These are phyloP conservation scores for Sepiola atlantica DNA, from an alignment of 2,888 invertebrate genomes.

Conservation along the genomic window DNA sequence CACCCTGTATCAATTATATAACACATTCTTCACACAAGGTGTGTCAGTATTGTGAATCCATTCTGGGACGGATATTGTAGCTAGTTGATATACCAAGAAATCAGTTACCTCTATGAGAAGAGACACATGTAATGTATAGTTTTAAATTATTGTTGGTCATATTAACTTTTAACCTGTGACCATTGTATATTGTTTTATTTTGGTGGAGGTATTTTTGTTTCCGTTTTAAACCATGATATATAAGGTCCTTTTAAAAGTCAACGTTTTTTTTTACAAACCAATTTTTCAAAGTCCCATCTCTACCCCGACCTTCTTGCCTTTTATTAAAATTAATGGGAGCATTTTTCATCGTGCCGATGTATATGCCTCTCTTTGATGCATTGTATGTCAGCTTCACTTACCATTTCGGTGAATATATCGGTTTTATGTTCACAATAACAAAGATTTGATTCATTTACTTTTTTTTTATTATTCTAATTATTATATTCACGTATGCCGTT, in stretches of 20 bases:
- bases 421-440: not conserved
- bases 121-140: not conserved
- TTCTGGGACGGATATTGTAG: too few relatives aligned
- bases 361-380: not conserved
- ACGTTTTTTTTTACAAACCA: not conserved
- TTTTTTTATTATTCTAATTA: not conserved
- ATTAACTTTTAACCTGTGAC: not conserved
- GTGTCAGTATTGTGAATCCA: too few relatives aligned
- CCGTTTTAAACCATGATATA: not conserved
- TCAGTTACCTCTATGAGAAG: too few relatives aligned
- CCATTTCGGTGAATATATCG: not conserved
- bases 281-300: too few relatives aligned
- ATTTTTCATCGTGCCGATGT: not conserved
- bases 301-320: not conserved
- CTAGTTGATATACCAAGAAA: too few relatives aligned
- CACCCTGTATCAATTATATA: too few relatives aligned
- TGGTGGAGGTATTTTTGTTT: too few relatives aligned
- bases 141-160: not conserved
- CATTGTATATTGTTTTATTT: not conserved
- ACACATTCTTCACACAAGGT: too few relatives aligned
- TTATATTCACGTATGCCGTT: not conserved
- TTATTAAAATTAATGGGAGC: not conserved
- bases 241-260: not conserved
- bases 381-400: not conserved
- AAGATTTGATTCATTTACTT: not conserved